phyloP scores from a whole-genome alignment of 1,140 invertebrate species.

The Danaus melanippus region DNA sequence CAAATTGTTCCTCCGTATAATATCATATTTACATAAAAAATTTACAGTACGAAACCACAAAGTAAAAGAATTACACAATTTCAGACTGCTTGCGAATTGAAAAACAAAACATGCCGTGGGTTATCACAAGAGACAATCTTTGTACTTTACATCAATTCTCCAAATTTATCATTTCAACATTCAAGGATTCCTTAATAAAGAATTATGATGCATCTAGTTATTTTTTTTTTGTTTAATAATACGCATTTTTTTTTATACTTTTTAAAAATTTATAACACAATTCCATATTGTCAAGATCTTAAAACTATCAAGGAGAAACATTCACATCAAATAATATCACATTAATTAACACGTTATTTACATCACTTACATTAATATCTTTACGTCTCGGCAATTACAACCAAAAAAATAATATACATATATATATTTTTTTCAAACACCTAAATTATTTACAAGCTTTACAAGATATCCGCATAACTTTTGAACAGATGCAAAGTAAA shows the following conservation, averaged over 20 bases:
- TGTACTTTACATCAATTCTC: conserved; percentile 42
- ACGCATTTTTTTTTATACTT: conserved; percentile 43
- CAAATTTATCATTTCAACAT: conserved; percentile 23
- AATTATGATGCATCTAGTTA: conserved; percentile 6
- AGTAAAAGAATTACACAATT: too few relatives aligned
- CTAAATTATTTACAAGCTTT: conserved; percentile 22
- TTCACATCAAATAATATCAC: conserved; percentile 15
- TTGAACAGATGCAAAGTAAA: conserved; percentile 6
- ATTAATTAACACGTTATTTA: too few relatives aligned
- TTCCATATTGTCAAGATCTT: conserved; percentile 47
- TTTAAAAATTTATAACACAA: conserved; percentile 52
- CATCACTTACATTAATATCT: neutral
- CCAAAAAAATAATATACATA: conserved; percentile 9
- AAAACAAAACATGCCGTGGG: conserved; percentile 21
- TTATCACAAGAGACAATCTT: conserved; percentile 37
- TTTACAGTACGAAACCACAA: too few relatives aligned
- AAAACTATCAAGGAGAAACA: conserved; percentile 21
- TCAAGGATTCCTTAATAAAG: conserved; percentile 15
- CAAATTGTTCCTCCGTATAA: conserved; percentile 27
- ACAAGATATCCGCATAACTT: neutral
- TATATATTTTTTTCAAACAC: conserved; percentile 4
- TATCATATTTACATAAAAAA: conserved; percentile 5
- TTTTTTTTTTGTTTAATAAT: conserved; percentile 19
- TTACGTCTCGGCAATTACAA: conserved; percentile 14
- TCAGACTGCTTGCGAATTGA: conserved; percentile 1